phyloP scores from a whole-genome alignment of 2,888 invertebrate genomes.

The Spisula subtruncata region DNA sequence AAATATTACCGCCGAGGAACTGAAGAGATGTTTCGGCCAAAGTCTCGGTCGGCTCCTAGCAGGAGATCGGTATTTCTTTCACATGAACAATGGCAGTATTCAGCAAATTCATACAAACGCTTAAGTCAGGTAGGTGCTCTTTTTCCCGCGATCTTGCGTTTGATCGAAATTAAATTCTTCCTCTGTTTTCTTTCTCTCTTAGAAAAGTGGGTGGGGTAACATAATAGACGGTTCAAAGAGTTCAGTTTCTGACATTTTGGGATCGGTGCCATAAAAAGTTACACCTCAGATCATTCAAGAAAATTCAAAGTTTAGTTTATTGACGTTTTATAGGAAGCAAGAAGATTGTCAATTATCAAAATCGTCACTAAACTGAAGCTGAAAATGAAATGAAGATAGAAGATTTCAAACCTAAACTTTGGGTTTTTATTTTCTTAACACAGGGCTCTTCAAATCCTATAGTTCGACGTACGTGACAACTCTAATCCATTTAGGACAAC shows the following conservation, averaged over 20 bases:
- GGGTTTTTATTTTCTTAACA: too few species aligned
- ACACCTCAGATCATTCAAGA: neutral
- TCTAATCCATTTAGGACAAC: too few species aligned
- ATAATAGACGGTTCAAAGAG: neutral
- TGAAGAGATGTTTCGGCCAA: slow-evolving; percentile 73
- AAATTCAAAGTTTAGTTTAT: neutral
- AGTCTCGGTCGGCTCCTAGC: slow-evolving; percentile 70
- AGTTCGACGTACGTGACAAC: too few species aligned
- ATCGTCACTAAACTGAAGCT: too few species aligned
- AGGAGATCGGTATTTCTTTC: slow-evolving; percentile 78
- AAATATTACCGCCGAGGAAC: slow-evolving; percentile 76
- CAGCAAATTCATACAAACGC: slow-evolving; percentile 78
- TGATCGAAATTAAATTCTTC: slow-evolving; percentile 18
- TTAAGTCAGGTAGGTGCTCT: slow-evolving; percentile 77
- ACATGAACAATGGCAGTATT: slow-evolving; percentile 81
- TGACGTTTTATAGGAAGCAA: too few species aligned
- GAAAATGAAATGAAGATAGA: too few species aligned
- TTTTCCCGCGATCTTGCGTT: neutral
- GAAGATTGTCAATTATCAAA: too few species aligned
- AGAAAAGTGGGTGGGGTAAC: slow-evolving; percentile 44
- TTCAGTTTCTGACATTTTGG: neutral
- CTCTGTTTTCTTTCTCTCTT: slow-evolving; percentile 34
- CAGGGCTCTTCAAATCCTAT: too few species aligned
- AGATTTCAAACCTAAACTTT: too few species aligned
- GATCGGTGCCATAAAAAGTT: neutral